These are phyloP conservation scores for Trachythela sp. DNA, from an alignment of 64 coral and sea anemone species.

Conservation along the genomic window DNA sequence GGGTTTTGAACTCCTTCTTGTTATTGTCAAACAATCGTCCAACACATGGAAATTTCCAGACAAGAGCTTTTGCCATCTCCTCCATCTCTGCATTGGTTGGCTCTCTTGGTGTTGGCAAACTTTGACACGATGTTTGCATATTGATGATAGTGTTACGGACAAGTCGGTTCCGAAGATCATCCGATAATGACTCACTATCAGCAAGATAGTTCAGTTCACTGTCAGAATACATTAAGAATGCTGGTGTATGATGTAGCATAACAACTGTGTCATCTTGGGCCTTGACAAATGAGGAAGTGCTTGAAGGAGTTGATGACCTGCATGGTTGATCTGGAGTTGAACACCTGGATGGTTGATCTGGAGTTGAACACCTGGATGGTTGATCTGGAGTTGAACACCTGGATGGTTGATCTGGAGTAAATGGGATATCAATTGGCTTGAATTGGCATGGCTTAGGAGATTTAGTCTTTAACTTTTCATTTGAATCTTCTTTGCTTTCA, in stretches of 20 bases:
- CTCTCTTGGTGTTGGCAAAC: not conserved
- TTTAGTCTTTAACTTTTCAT: not conserved
- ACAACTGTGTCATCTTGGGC: not conserved
- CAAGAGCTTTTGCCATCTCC: not conserved
- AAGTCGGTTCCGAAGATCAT: not conserved
- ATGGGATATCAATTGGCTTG: not conserved
- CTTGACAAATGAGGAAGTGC: not conserved
- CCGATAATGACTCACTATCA: not conserved
- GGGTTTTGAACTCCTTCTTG: not conserved
- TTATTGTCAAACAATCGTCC: not conserved
- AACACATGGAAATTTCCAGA: not conserved
- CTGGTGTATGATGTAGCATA: not conserved
- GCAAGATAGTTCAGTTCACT: not conserved
- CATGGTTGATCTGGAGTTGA: too few relatives aligned
- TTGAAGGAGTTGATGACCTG: not conserved
- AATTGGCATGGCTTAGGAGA: not conserved
- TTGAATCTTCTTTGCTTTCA: not conserved
- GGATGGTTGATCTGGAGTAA: not conserved
- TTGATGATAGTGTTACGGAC: not conserved
- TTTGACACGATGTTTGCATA: not conserved
- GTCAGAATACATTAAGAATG: not conserved
- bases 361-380: too few relatives aligned
- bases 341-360: too few relatives aligned
- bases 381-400: too few relatives aligned
- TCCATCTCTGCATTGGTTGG: not conserved